Evolutionary conservation across 1,140 invertebrate genomes (phyloP).

Genomic region (Zaprionus capensis): DNA sequence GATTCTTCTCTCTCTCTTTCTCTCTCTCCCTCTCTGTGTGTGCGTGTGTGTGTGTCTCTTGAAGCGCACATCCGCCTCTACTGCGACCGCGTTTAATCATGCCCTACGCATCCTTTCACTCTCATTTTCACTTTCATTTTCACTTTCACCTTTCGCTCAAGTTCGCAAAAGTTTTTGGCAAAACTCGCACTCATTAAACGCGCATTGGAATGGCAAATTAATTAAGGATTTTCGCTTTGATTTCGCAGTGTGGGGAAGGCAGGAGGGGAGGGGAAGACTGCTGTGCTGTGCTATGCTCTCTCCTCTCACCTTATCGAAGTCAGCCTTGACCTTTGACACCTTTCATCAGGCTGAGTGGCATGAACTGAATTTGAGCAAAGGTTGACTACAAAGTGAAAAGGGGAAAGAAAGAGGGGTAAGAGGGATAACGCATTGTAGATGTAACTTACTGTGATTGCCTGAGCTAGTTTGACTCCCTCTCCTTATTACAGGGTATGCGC

Average conservation of each 20-base stretch:
- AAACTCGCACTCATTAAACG: conserved; percentile 47
- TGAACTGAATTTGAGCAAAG: not conserved
- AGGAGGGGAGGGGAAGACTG: not conserved
- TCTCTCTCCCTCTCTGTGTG: not conserved
- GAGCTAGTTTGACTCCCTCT: no score
- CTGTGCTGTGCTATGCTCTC: conserved; percentile 12
- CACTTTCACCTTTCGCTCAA: not conserved
- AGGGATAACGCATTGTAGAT: not conserved
- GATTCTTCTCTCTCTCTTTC: conserved; percentile 40
- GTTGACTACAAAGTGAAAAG: not conserved
- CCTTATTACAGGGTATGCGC: not conserved
- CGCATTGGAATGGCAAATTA: conserved; percentile 50
- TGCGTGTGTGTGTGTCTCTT: conserved; percentile 26
- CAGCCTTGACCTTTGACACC: conserved; percentile 28
- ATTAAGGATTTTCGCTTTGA: conserved; percentile 43
- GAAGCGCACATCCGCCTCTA: conserved; percentile 46
- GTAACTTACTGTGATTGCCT: not conserved
- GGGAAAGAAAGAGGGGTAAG: not conserved
- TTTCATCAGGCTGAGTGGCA: conserved; percentile 2
- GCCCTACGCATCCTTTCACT: conserved; percentile 26
- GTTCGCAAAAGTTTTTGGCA: conserved; percentile 32
- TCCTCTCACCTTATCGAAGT: not conserved
- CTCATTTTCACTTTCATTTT: not conserved
- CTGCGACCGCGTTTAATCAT: conserved; percentile 40
- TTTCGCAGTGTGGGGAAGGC: not conserved